Evolutionary conservation across 53 echinoderm and acorn worm species (phyloP).

Genomic region (Antedon mediterranea): DNA sequence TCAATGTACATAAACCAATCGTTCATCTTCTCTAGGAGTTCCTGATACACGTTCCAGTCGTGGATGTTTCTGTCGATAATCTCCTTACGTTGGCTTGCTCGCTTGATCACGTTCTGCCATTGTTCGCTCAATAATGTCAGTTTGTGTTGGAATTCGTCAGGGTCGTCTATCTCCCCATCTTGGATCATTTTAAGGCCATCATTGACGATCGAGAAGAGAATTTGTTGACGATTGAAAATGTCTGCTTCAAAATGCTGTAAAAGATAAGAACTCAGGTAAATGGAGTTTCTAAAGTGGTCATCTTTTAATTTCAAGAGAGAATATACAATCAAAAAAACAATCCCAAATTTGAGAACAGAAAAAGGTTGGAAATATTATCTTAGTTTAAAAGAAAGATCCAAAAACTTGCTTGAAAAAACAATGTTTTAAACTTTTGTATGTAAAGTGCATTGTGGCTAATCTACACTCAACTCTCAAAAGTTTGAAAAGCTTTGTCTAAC

Average conservation of each 20-base stretch:
- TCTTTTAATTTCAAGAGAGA: too few relatives aligned
- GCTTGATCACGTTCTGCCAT: constrained; percentile 92
- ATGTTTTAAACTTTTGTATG: too few relatives aligned
- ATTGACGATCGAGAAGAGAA: constrained; percentile 96
- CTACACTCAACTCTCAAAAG: too few relatives aligned
- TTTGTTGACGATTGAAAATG: constrained; percentile 98
- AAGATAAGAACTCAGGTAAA: too few relatives aligned
- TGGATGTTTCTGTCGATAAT: constrained; percentile 92
- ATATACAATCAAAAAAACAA: too few relatives aligned
- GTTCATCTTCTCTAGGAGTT: constrained; percentile 66
- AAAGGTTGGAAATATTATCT: too few relatives aligned
- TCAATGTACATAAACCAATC: constrained; percentile 72
- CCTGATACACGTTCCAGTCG: constrained; percentile 76
- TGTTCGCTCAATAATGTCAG: constrained; percentile 88
- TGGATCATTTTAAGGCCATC: constrained; percentile 93
- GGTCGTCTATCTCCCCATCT: constrained; percentile 88
- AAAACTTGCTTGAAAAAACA: too few relatives aligned
- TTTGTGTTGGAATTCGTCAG: constrained; percentile 78
- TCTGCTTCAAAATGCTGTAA: constrained; percentile 87
- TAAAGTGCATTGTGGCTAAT: too few relatives aligned
- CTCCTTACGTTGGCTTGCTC: constrained; percentile 78
- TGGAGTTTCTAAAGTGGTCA: too few relatives aligned
- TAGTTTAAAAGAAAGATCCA: too few relatives aligned
- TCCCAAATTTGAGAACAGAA: too few relatives aligned
- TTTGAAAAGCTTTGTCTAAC: too few relatives aligned